Evolutionary conservation across 1,140 invertebrate species (phyloP), one percentile per base, ranked within the genome.

Genomic region (Babylonia areolata): DNA sequence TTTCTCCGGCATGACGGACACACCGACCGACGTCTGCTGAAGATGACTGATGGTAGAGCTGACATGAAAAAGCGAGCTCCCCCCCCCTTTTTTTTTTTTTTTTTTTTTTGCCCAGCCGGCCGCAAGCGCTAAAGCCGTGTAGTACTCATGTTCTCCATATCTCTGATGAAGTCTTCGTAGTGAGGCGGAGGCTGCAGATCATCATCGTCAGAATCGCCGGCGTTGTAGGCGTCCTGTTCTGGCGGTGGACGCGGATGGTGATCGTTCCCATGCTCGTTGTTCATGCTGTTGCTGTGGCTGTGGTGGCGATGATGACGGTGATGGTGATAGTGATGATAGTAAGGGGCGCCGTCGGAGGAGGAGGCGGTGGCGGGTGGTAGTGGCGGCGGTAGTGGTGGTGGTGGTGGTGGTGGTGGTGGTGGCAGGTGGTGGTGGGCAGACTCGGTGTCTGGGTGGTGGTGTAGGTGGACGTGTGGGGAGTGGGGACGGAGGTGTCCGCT

Each of bases 91-190:
- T 0, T 80, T 9, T 0, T n/a, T n/a, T n/a, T n/a, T n/a, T n/a
- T n/a, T n/a, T n/a, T n/a, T n/a, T n/a, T n/a, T n/a, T n/a, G n/a
- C n/a, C n/a, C n/a, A n/a, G n/a, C n/a, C 28, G 28, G 3, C 51
- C 35, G 20, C 58, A 20, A 28, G 33, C 39, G 33, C 37, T 84
- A 86, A 31, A 86, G 54, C 69, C 80, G 42, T 31, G 85, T 86
- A 82, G 85, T 86, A 69, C 85, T 69, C 46, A 84, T 84, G 40
- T 40, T 75, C 46, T 86, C 64, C n/a, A 40, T 37, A 31, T 73
- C 75, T 33, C 87, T 75, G 40, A 88, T 86, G 40, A 88, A 88
- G 81, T 88, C 87, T 23, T 86, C 87, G 64, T 88, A 88, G 28
- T 85, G 77, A 6, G 87, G 87, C 23, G 87, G 87, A 1, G 87